Evolutionary conservation across 2,797 vertebrate species (phyloP).

Genomic region (Rallus crepitans): DNA sequence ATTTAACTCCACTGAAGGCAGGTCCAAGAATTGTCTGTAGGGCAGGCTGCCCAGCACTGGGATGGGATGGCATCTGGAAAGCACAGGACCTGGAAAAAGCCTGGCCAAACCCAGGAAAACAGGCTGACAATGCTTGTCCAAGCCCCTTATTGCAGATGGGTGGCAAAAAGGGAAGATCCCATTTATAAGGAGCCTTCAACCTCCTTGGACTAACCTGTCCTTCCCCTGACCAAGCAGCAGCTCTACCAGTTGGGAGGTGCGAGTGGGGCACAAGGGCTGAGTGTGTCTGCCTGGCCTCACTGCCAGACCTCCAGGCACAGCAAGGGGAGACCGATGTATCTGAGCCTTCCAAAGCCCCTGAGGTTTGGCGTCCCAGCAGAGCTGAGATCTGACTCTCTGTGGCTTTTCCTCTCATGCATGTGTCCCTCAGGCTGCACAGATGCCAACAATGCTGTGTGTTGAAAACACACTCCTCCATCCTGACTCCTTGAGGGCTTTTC

Average conservation of each 20-base stretch:
- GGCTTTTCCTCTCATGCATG: rapidly evolving
- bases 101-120: background rate
- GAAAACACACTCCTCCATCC: background rate
- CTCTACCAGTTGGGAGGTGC: background rate
- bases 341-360: background rate
- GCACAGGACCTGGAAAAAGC: background rate
- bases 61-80: background rate
- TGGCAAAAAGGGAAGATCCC: background rate
- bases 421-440: background rate
- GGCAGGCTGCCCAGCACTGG: background rate
- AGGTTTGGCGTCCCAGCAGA: background rate
- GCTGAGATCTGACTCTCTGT: background rate
- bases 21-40: background rate
- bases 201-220: background rate
- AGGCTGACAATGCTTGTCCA: background rate
- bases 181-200: background rate
- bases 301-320: background rate
- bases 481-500: background rate
- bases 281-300: background rate
- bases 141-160: background rate
- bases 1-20: background rate
- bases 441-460: background rate
- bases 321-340: background rate
- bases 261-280: rapidly evolving
- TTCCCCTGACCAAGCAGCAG: background rate